Conservation (phyloP, 2,888 invertebrate species). For the Trachelus iudaicus region DNA sequence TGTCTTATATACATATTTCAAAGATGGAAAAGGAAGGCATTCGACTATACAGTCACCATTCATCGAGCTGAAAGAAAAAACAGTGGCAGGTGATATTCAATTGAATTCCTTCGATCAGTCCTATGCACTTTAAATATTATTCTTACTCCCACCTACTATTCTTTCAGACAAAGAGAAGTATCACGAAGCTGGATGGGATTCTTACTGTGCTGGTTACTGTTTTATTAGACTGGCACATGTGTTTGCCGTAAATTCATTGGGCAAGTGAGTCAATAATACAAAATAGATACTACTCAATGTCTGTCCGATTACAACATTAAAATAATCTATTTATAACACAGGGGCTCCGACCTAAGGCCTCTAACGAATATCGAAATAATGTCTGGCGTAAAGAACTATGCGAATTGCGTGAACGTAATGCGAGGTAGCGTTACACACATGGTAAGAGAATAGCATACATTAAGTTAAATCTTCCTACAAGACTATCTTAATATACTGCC, state of each 20-base stretch:
- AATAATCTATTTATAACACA: constrained; percentile 16
- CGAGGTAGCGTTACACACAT: constrained; percentile 70
- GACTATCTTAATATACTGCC: not conserved
- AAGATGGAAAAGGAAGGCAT: constrained; percentile 64
- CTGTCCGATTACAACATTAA: too few relatives aligned
- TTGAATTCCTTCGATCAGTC: too few relatives aligned
- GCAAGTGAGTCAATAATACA: constrained; percentile 57
- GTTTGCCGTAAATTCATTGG: constrained; percentile 68
- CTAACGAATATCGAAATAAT: constrained; percentile 69
- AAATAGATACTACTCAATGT: too few relatives aligned
- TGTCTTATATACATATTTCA: constrained; percentile 73
- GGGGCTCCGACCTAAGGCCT: constrained; percentile 28
- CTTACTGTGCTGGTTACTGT: constrained; percentile 80
- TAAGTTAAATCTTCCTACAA: not conserved
- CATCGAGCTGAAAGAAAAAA: constrained; percentile 50
- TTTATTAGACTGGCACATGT: constrained; percentile 76
- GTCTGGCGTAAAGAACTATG: constrained; percentile 65
- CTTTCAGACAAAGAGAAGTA: constrained; percentile 45
- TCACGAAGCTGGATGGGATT: constrained; percentile 89
- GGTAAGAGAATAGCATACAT: constrained; percentile 64
- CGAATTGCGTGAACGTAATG: constrained; percentile 73
- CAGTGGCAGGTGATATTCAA: too few relatives aligned
- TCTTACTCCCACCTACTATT: not conserved
- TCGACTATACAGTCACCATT: constrained; percentile 62
- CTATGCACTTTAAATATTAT: too few relatives aligned